Conservation (phyloP, 2,888 invertebrate species). For the Nematopogon swammerdamellus region DNA sequence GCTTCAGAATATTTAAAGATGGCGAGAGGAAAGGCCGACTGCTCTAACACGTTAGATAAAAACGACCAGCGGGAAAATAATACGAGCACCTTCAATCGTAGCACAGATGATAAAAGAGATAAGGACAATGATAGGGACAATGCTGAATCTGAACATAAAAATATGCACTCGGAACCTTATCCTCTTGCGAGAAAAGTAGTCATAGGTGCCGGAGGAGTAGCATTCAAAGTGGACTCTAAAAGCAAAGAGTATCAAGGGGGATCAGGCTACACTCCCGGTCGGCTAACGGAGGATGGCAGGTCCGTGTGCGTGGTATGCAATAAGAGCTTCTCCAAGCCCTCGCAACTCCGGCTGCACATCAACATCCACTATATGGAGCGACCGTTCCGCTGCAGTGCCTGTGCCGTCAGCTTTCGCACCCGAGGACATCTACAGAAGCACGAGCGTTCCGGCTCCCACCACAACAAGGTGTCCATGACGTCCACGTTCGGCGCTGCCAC, state of each 20-base stretch:
- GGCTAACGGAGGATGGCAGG: slow-evolving; percentile 69
- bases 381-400: slow-evolving; percentile 87
- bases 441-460: slow-evolving; percentile 86
- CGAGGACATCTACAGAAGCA: slow-evolving; percentile 93
- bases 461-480: slow-evolving; percentile 89
- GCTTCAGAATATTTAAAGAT: slow-evolving; percentile 65
- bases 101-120: slow-evolving; percentile 29
- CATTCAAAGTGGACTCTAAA: slow-evolving; percentile 52
- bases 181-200: slow-evolving; percentile 58
- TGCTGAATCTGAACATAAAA: slow-evolving; percentile 30
- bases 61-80: slow-evolving; percentile 17
- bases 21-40: slow-evolving; percentile 44
- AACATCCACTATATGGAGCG: slow-evolving; percentile 95
- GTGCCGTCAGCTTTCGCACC: slow-evolving; percentile 86
- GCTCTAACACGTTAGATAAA: slow-evolving; percentile 26
- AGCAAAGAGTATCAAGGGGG: slow-evolving; percentile 45
- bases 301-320: slow-evolving; percentile 84
- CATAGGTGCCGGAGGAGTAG: slow-evolving; percentile 62
- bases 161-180: slow-evolving; percentile 38
- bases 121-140: slow-evolving; percentile 21
- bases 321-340: slow-evolving; percentile 89
- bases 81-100: slow-evolving; percentile 23
- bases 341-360: slow-evolving; percentile 86
- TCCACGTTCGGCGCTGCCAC: slow-evolving; percentile 82
- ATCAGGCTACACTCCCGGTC: slow-evolving; percentile 43